Evolutionary conservation across 2,888 invertebrate genomes (phyloP), one percentile per base, ranked within the genome.

Genomic region (Ochropleura leucogaster): DNA sequence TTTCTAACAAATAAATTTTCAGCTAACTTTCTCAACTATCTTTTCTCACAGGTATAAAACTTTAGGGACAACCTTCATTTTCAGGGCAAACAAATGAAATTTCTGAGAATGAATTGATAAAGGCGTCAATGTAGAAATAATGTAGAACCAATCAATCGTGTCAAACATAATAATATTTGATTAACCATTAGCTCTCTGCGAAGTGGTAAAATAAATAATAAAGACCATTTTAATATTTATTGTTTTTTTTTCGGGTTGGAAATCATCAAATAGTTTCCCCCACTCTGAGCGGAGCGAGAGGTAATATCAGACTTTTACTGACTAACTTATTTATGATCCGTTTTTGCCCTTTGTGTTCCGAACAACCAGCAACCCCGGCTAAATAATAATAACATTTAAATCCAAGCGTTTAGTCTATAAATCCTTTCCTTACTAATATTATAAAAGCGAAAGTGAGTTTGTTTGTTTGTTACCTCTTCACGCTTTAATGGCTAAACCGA

Each of bases 1-100:
- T 80, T 65, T 69, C 71, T n/a, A 70, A 66, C 66, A 59, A 68
- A 79, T 68, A 74, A 69, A 67, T 81, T 74, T 51, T 68, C 3
- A 46, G 12, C 40, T 20, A 47, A 68, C 42, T 51, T 76, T 68
- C n/a, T 53, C 55, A 68, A 65, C 65, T 78, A 49, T 64, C 18
- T 62, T 65, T 77, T 66, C 74, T 63, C 75, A 18, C 64, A 67
- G 72, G 81, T 65, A 71, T 51, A 60, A 59, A 80, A 80, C 30
- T 74, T 83, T 47, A 18, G 2, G 59, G n/a, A 42, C 40, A 63
- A 72, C 72, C 20, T 64, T 67, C n/a, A 62, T 73, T 66, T 44
- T 63, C 47, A 51, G 49, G 40, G 40, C 30, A 53, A 18, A 60
- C n/a, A 30, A 60, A 62, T 46, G 40, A 53, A 81, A 59, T 65